Evolutionary conservation across 2,113 vertebrate species (phyloP).

Genomic region (Puma concolor): DNA sequence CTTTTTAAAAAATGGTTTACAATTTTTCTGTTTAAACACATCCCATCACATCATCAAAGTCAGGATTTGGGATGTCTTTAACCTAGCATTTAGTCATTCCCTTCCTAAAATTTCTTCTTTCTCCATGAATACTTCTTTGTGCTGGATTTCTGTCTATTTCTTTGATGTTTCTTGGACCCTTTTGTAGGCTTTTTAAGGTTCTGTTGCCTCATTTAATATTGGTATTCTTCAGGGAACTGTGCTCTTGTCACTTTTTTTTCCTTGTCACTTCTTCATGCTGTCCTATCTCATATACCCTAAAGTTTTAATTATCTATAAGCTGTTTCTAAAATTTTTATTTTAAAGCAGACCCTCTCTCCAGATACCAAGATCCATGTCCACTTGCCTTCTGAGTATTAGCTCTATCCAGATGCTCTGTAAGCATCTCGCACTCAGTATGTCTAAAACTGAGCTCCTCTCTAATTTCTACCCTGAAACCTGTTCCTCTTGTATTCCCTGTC

Average conservation of each 20-base stretch:
- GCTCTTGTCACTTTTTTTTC: slow-evolving; percentile 3
- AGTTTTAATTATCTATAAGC: neutral
- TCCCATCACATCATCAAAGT: neutral
- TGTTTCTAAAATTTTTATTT: slow-evolving; percentile 17
- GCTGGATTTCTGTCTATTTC: neutral
- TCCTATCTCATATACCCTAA: neutral
- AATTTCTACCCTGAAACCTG: slow-evolving; percentile 51
- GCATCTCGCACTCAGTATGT: neutral
- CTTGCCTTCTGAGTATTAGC: neutral
- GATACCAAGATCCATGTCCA: neutral
- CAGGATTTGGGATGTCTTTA: neutral
- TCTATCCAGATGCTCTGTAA: neutral
- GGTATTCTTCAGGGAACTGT: slow-evolving; percentile 4
- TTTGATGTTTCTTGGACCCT: neutral
- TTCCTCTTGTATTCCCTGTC: slow-evolving; percentile 68
- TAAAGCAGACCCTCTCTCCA: neutral
- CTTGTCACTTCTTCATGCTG: neutral
- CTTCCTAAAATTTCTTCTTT: neutral
- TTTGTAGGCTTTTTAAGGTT: neutral
- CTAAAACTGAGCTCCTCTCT: slow-evolving; percentile 46
- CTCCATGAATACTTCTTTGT: slow-evolving; percentile 11
- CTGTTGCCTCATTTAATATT: neutral
- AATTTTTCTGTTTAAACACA: slow-evolving; percentile 10
- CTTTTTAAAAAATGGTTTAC: neutral
- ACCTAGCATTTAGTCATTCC: neutral